Base-by-base conservation (phyloP, 2,888 invertebrate species). In the Drosophila algonquin region DNA sequence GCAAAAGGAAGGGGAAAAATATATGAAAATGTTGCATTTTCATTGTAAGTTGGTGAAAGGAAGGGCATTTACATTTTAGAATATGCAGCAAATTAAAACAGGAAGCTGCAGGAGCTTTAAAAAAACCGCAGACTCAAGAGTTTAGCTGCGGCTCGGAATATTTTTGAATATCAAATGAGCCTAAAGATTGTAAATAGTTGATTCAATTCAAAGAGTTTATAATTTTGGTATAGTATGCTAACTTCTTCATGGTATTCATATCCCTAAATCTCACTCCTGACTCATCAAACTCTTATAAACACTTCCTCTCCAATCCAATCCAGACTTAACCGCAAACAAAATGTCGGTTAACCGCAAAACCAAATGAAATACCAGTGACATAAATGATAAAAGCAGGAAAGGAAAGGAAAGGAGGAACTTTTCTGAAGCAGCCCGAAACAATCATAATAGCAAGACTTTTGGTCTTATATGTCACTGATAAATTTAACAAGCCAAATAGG, bases 21-120 rank as follows among this genome's bases (percentile, higher is more conserved):
- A 62, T 63, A 64, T 67, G 60, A 71, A 76, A 76, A 78, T 84
- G 87, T 80, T 78, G 81, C 78, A 84, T 74, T 74, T 74, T 57
- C 50, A 57, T 74, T 74, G 70, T 74, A 63, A 75, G 69, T 63
- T 51, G 24, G 47, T 44, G 57, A 51, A 48, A 40, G 55, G 57
- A 51, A 48, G 24, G 55, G 59, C 35, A 75, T 87, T 87, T 81
- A 67, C 87, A 84, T 87, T 87, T 80, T 76, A 71, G 59, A 84
- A 80, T 84, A 81, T 81, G 81, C 84, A 80, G 75, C 73, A 87
- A 83, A 84, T 84, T 75, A 81, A 84, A 81, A 71, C 54, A 73
- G 62, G 48, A 80, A 87, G 67, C 48, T 63, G 56, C 12, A 14
- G 18, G 52, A 62, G 59, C 55, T 77, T 71, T 77, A 73, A 73